Evolutionary conservation across 1,140 invertebrate genomes (phyloP).

Genomic region (Sweltsa coloradensis): DNA sequence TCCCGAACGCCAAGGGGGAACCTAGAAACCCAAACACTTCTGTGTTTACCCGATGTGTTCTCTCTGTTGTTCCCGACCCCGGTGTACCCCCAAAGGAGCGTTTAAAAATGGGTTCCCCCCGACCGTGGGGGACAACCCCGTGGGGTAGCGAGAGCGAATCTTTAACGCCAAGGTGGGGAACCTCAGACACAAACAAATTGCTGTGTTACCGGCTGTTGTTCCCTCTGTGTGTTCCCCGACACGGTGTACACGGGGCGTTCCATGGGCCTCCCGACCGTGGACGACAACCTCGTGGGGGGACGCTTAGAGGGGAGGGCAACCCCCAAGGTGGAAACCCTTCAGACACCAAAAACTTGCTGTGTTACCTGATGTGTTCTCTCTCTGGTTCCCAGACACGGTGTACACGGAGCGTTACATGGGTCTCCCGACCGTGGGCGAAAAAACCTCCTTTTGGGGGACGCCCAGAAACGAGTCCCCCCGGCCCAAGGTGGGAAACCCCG

Average conservation of each 20-base stretch:
- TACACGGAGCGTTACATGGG: constrained; percentile 60
- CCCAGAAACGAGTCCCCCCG: too few relatives aligned
- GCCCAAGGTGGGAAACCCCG: too few relatives aligned
- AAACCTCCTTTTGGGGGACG: too few relatives aligned
- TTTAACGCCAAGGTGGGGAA: constrained; percentile 37
- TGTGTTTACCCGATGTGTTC: too few relatives aligned
- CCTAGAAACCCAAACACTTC: too few relatives aligned
- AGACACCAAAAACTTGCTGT: too few relatives aligned
- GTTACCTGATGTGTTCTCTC: too few relatives aligned
- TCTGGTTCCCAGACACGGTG: constrained; percentile 47
- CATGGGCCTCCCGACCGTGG: constrained; percentile 43
- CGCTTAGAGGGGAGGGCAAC: too few relatives aligned
- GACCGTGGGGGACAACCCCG: constrained; percentile 37
- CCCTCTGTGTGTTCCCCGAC: constrained; percentile 36
- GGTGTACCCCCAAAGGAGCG: constrained; percentile 53
- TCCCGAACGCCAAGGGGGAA: too few relatives aligned
- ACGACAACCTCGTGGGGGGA: constrained; percentile 41
- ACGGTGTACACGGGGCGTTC: constrained; percentile 55
- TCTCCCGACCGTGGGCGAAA: constrained; percentile 39
- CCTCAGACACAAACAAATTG: constrained; percentile 39
- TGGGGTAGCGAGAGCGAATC: too few relatives aligned
- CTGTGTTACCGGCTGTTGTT: too few relatives aligned
- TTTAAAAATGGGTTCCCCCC: constrained; percentile 51
- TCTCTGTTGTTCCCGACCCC: constrained; percentile 44
- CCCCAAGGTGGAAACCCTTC: too few relatives aligned